A percentile compares a stretch with the other conserved stretches of the same genome.
These are phyloP conservation scores for Laterallus jamaicensis DNA, from an alignment of 2,113 vertebrate genomes.

Conservation along the genomic window DNA sequence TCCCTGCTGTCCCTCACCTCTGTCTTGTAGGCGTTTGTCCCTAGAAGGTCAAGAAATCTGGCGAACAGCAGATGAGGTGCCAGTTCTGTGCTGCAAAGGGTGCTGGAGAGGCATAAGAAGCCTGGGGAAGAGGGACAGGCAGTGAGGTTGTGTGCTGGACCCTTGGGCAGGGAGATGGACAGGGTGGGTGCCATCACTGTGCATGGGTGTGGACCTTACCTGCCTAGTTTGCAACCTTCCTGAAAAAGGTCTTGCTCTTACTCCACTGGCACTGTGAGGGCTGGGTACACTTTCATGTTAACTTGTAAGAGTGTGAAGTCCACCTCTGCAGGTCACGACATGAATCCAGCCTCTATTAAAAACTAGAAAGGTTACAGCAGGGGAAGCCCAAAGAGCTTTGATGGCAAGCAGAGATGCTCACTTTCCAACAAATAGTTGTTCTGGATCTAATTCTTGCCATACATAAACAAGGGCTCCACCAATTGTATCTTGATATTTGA, in stretches of 20 bases:
- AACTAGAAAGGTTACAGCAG: background rate
- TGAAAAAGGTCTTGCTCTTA: background rate
- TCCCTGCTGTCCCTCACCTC: background rate
- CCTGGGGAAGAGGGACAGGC: background rate
- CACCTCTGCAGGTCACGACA: background rate
- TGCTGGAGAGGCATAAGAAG: background rate
- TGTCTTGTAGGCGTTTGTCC: background rate
- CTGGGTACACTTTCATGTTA: fast-evolving
- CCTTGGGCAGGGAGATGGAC: background rate
- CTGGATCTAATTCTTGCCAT: background rate
- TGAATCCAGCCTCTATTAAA: background rate
- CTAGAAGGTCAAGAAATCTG: background rate
- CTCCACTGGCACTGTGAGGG: background rate
- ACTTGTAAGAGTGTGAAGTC: background rate
- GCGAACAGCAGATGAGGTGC: background rate
- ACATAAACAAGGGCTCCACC: background rate
- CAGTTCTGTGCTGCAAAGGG: fast-evolving
- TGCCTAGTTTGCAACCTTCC: background rate
- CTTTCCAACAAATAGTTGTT: background rate
- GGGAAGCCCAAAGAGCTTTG: background rate
- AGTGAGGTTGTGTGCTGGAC: background rate
- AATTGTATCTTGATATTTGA: background rate
- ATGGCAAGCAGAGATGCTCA: background rate
- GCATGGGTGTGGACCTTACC: too few species aligned
- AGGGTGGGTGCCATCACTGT: fast-evolving